A percentile compares a stretch with the other conserved stretches of the same genome.
Conservation (phyloP, 2,797 vertebrate species). For the Tamandua tetradactyla region DNA sequence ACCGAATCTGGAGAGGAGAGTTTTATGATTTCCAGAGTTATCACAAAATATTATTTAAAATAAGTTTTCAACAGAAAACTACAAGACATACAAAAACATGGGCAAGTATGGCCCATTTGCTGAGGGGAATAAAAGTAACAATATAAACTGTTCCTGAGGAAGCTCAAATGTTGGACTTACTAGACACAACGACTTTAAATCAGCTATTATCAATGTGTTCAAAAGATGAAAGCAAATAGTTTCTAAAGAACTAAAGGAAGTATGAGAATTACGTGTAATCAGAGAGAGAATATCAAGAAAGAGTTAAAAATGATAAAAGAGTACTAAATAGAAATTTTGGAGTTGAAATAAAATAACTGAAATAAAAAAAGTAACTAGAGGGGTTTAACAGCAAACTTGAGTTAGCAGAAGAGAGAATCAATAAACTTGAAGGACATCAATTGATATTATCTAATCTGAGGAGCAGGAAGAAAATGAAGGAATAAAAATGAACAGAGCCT, state of each 20-base stretch:
- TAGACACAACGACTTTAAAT: neutral
- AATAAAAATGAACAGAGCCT: neutral
- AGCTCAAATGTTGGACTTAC: neutral
- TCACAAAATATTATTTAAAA: neutral
- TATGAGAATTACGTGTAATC: neutral
- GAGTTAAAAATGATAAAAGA: neutral
- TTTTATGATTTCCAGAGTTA: neutral
- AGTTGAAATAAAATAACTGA: neutral
- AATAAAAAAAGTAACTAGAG: neutral
- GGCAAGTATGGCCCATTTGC: neutral
- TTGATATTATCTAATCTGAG: neutral
- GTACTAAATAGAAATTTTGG: neutral
- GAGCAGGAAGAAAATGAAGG: neutral
- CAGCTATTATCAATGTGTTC: neutral
- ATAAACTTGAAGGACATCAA: neutral
- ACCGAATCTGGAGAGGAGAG: neutral
- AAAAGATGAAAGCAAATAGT: neutral
- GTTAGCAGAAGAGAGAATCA: neutral
- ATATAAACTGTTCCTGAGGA: neutral
- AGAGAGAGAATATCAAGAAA: neutral
- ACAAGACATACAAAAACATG: neutral
- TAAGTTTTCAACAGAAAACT: neutral
- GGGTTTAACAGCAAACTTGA: neutral
- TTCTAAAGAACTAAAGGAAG: neutral
- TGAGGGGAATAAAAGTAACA: neutral